Evolutionary conservation across 2,113 vertebrate genomes (phyloP).

Genomic region (Cervus canadensis): DNA sequence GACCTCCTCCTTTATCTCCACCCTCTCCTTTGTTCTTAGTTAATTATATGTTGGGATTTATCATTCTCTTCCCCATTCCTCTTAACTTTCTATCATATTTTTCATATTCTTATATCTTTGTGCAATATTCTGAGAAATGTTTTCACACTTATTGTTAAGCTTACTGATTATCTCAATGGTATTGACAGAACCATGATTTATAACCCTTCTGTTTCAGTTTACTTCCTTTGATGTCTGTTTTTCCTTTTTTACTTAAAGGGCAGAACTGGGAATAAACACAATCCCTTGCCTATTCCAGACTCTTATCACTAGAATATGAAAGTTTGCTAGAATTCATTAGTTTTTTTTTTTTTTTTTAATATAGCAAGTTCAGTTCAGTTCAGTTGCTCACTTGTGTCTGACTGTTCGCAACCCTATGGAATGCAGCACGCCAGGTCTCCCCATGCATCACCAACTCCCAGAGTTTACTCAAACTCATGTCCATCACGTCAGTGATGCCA

Average conservation of each 20-base stretch:
- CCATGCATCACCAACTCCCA: too few species aligned
- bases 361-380: not conserved
- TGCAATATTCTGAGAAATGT: not conserved
- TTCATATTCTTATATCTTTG: not conserved
- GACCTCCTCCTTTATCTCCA: not conserved
- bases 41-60: not conserved
- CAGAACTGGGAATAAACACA: not conserved
- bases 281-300: not conserved
- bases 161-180: not conserved
- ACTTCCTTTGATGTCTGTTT: not conserved
- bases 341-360: not conserved
- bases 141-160: not conserved
- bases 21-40: not conserved
- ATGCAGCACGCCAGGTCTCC: too few species aligned
- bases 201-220: not conserved
- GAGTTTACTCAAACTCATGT: too few species aligned
- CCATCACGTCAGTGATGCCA: rapidly evolving
- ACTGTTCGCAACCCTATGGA: too few species aligned
- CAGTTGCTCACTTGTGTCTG: too few species aligned
- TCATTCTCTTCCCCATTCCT: not conserved
- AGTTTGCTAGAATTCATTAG: not conserved
- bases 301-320: not conserved
- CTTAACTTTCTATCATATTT: not conserved
- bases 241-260: not conserved
- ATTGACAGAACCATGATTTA: not conserved